Conservation (phyloP, 2,888 invertebrate genomes). For the Sinotaia quadrata region DNA sequence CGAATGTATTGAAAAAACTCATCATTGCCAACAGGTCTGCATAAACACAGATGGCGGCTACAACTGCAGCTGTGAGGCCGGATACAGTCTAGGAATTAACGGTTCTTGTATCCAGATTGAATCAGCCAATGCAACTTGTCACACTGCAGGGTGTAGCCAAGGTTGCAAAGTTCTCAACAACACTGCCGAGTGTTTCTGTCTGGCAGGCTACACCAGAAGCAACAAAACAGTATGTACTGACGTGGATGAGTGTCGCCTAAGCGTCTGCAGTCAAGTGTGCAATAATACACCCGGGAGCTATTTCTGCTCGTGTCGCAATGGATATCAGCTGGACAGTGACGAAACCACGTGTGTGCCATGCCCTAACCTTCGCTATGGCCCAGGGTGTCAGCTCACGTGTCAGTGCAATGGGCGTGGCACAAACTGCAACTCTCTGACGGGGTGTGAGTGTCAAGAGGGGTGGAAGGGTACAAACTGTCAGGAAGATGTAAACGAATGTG, state of each 20-base stretch:
- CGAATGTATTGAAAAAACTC: constrained; percentile 30
- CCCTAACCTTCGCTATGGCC: neutral
- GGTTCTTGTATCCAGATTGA: neutral
- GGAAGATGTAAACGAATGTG: constrained; percentile 4
- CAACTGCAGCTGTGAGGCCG: constrained; percentile 33
- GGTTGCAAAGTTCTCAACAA: constrained; percentile 1
- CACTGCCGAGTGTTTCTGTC: neutral
- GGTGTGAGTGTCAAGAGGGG: constrained; percentile 7
- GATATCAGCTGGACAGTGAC: neutral
- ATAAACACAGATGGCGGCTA: constrained; percentile 34
- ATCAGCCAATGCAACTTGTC: neutral
- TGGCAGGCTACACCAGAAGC: neutral
- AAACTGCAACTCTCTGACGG: neutral
- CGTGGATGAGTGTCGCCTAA: neutral
- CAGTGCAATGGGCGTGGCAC: constrained; percentile 7
- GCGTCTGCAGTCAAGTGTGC: neutral
- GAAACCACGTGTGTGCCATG: neutral
- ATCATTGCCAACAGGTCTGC: constrained; percentile 28
- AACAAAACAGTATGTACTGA: neutral
- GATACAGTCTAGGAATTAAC: neutral
- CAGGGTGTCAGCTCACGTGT: neutral
- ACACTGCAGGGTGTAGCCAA: neutral
- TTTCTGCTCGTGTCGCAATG: neutral
- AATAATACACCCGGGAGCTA: neutral
- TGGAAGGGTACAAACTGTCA: constrained; percentile 3